phyloP scores from a whole-genome alignment of 2,113 vertebrate species.

The Leptodactylus fuscus region DNA sequence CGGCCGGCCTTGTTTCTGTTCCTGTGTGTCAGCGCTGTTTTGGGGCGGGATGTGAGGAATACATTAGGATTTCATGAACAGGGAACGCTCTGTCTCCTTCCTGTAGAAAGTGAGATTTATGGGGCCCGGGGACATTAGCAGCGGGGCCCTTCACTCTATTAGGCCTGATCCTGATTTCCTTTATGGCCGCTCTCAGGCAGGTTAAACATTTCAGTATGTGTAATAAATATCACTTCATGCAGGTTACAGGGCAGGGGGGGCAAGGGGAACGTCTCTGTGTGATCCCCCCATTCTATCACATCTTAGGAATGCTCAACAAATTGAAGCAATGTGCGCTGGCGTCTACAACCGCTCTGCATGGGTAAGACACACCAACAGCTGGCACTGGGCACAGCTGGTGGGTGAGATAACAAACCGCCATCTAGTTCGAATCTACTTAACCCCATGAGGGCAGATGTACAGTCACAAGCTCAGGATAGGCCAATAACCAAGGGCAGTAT shows the following conservation, averaged over 20 bases:
- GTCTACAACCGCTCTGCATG: neutral
- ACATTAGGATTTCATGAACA: neutral
- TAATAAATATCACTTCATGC: conserved; percentile 45
- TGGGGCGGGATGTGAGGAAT: conserved; percentile 14
- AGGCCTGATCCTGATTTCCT: neutral
- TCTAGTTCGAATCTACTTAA: neutral
- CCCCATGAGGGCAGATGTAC: neutral
- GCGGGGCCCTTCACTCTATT: neutral
- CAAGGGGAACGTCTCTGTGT: neutral
- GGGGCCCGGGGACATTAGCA: neutral
- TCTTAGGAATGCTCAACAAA: neutral
- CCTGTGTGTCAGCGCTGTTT: conserved; percentile 5
- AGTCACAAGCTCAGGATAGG: neutral
- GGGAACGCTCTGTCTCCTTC: conserved; percentile 5
- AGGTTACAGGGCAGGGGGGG: neutral
- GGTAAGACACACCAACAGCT: too few relatives aligned
- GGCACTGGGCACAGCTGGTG: neutral
- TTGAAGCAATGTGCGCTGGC: conserved; percentile 34
- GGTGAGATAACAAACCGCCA: neutral
- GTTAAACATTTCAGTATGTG: conserved; percentile 38
- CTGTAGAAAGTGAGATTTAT: conserved; percentile 32
- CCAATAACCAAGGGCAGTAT: neutral
- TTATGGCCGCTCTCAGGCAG: neutral
- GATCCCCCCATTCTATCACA: neutral
- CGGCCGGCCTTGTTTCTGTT: neutral